Evolutionary conservation across 2,797 vertebrate genomes (phyloP), one percentile per base, ranked within the genome.

Genomic region (Hirundo rustica): DNA sequence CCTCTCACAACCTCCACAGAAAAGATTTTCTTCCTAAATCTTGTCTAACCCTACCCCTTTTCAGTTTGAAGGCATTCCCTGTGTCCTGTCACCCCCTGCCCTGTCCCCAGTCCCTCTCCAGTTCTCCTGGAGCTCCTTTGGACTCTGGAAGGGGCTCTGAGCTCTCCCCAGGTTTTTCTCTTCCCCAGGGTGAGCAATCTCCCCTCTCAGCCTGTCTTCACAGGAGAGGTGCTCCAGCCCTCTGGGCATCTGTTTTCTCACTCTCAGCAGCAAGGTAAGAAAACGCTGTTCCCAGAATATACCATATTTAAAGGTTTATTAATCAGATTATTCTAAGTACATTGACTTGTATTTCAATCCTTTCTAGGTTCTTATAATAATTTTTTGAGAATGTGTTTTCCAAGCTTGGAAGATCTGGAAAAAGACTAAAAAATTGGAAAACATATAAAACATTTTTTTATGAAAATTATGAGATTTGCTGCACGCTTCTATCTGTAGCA

Each of bases 381-480:
- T 68, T 71, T 29, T 47, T 85, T 55, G 21, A 6, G 48, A 57
- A 77, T 19, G 6, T n/a, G 6, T 94, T 89, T 91, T 83, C 55
- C 40, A 55, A 42, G 21, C 44, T 51, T 74, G 61, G 48, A 79
- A 68, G 27, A 34, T 57, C 45, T 66, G 50, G 29, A n/a, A 75
- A 75, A 68, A 57, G 10, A 23, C 13, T 40, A 57, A 78, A 13
- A 55, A n/a, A 84, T 66, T 81, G n/a, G 70, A 67, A 91, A 95
- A 60, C 18, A 48, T 9, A 48, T 40, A 29, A 87, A 94, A 11
- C 32, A 42, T 72, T 91, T 68, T 68, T 36, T 86, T 66, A 22
- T 15, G 50, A 72, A 44, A 91, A 61, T 22, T 1, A 38, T 34
- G 67, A 85, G 40, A 55, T 64, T 60, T 91, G 44, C 51, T 66